Conservation (phyloP, 2,113 vertebrate species). For the Hirundichthys speculiger region DNA sequence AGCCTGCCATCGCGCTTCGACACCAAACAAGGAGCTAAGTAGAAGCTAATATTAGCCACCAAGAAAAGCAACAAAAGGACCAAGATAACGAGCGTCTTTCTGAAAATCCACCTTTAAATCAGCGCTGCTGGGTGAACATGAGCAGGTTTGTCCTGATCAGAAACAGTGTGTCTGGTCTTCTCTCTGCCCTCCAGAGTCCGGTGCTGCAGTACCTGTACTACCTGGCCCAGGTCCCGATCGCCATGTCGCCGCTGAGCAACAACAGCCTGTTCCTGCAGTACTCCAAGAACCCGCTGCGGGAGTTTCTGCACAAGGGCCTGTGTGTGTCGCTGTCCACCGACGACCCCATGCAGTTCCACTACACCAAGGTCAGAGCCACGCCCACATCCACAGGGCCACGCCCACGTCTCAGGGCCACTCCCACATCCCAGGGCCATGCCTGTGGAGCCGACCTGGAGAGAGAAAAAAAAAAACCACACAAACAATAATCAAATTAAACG, state of each 20-base stretch:
- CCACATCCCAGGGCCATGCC: too few relatives aligned
- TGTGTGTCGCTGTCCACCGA: constrained; percentile 95
- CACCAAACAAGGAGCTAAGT: too few relatives aligned
- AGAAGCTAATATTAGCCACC: too few relatives aligned
- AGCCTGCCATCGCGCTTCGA: too few relatives aligned
- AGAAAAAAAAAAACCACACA: too few relatives aligned
- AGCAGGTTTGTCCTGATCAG: not conserved
- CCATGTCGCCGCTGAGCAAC: constrained; percentile 99
- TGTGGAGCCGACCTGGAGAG: too few relatives aligned
- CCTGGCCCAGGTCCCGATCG: constrained; percentile 95
- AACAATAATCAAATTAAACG: too few relatives aligned
- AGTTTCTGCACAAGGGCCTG: constrained; percentile 97
- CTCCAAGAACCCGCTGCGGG: constrained; percentile 93
- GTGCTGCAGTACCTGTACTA: constrained; percentile 98
- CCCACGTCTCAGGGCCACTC: too few relatives aligned
- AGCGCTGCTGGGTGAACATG: too few relatives aligned
- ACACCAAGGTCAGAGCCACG: constrained; percentile 89
- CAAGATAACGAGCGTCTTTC: too few relatives aligned
- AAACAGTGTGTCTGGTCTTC: not conserved
- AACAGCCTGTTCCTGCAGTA: constrained; percentile 98
- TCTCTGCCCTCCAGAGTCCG: constrained; percentile 87
- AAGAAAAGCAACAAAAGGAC: too few relatives aligned
- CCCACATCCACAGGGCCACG: not conserved
- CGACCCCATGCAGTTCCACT: constrained; percentile 98
- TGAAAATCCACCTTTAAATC: too few relatives aligned